Base-by-base conservation (phyloP, 2,797 vertebrate genomes). In the Macropodus opercularis region DNA sequence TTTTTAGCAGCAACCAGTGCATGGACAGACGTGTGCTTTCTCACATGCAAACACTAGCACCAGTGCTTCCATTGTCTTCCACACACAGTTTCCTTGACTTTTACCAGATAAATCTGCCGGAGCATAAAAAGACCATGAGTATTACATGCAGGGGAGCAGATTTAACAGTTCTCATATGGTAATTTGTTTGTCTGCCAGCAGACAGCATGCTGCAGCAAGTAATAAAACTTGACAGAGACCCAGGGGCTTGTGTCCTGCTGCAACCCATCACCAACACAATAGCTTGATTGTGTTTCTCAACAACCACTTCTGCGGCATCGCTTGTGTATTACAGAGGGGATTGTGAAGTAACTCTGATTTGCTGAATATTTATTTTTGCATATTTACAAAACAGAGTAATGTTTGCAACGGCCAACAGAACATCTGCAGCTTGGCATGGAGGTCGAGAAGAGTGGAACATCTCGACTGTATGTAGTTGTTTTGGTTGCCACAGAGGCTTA, bases 191-290 rank as follows among this genome's bases (percentile, higher is more conserved):
- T 70, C 62, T 80, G 75, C 57, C 46, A 40, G 35, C 62, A 54
- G 58, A 67, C 58, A 49, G 72, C 38, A 74, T 60, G 47, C 74
- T 63, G 78, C 62, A 69, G 74, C 51, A 69, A 57, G 68, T 87
- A 84, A 88, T 86, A 76, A 65, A 21, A 65, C 50, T 80, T 85
- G 87, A 90, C 81, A 86, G 72, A 59, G 31, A 78, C 86, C 71
- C 68, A 63, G 63, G 66, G 83, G 64, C 75, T 55, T 24, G 40
- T 63, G 67, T 60, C 58, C 47, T 65, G 52, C 69, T 68, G 42
- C 70, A 78, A 49, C 24, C 36, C 72, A 60, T 47, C 47, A 36
- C 38, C 49, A 34, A 69, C 24, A 31, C 44, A 12, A 42, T 21
- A 63, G 32, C 63, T 36, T 59, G 26, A 76, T 74, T 75, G 51